phyloP scores from a whole-genome alignment of 2,888 invertebrate genomes.

The Podotricha telesiphe region DNA sequence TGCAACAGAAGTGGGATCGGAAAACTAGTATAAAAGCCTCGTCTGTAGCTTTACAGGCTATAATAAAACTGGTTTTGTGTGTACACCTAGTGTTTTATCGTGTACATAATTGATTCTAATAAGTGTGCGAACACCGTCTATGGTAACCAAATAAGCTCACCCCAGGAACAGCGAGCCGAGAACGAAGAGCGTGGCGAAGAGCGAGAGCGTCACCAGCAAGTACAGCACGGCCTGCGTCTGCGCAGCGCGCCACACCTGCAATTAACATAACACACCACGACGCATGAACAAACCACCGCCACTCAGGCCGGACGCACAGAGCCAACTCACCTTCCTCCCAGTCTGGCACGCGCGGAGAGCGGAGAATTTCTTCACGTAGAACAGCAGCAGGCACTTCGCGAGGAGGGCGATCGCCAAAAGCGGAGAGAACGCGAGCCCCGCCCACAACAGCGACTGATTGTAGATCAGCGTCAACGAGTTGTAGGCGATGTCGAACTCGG shows the following conservation, averaged over 20 bases:
- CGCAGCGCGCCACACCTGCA: slow-evolving; percentile 84
- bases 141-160: too few relatives aligned
- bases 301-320: too few relatives aligned
- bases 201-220: slow-evolving; percentile 86
- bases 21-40: too few relatives aligned
- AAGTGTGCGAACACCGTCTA: too few relatives aligned
- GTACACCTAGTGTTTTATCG: too few relatives aligned
- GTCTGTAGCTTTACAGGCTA: too few relatives aligned
- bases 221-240: slow-evolving; percentile 90
- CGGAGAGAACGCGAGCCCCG: slow-evolving; percentile 89
- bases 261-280: too few relatives aligned
- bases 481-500: slow-evolving; percentile 90
- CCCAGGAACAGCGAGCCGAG: slow-evolving; percentile 86
- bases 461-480: slow-evolving; percentile 91
- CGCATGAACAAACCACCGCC: too few relatives aligned
- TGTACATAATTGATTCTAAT: too few relatives aligned
- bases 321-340: slow-evolving; percentile 78
- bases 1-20: too few relatives aligned
- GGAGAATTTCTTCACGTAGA: slow-evolving; percentile 87
- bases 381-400: slow-evolving; percentile 87
- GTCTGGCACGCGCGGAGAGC: slow-evolving; percentile 87
- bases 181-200: slow-evolving; percentile 84
- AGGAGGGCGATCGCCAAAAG: slow-evolving; percentile 86
- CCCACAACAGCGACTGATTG: slow-evolving; percentile 91
- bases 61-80: too few relatives aligned